phyloP scores from a whole-genome alignment of 2,113 vertebrate species.

The Sporophila hypoxantha region DNA sequence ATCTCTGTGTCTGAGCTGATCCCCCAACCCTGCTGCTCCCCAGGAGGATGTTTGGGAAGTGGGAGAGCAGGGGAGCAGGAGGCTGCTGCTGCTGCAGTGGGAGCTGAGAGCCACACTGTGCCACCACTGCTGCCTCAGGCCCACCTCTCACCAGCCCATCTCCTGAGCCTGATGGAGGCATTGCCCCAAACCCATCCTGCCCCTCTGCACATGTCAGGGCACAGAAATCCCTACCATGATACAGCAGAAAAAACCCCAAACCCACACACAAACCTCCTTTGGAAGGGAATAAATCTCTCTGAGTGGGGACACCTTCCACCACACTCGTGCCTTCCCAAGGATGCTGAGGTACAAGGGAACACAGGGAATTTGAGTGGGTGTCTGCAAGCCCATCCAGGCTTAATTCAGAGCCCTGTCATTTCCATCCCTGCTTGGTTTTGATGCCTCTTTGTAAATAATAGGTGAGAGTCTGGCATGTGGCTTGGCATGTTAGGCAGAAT shows the following conservation, averaged over 20 bases:
- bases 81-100: background rate
- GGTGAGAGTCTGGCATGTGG: background rate
- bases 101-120: background rate
- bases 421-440: background rate
- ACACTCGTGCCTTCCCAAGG: background rate
- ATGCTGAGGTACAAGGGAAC: slow-evolving; percentile 31
- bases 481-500: background rate
- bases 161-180: background rate
- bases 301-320: rapidly evolving
- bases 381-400: background rate
- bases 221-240: background rate
- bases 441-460: slow-evolving; percentile 2
- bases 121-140: background rate
- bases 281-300: background rate
- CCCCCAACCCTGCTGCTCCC: background rate
- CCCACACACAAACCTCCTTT: background rate
- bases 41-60: background rate
- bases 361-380: background rate
- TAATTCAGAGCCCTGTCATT: background rate
- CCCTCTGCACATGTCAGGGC: background rate
- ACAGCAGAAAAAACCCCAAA: background rate
- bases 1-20: background rate
- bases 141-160: background rate
- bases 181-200: background rate
- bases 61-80: background rate